These are phyloP conservation scores for Sakesphorus luctuosus DNA, from an alignment of 2,113 vertebrate species.

Conservation along the genomic window DNA sequence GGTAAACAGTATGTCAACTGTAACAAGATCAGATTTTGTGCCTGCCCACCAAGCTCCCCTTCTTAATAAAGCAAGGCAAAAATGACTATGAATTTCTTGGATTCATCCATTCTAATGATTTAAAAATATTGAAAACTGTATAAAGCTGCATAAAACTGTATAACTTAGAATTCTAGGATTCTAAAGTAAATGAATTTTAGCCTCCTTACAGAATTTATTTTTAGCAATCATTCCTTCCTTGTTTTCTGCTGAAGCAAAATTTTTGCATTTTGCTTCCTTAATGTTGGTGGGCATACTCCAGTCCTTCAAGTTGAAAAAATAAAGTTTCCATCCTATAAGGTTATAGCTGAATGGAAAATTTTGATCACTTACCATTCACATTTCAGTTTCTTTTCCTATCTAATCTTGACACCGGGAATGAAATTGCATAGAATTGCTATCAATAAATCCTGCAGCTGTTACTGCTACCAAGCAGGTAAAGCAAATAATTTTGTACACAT, in stretches of 20 bases:
- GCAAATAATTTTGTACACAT: neutral
- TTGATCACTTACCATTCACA: neutral
- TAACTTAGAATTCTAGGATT: too few relatives aligned
- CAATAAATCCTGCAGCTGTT: neutral
- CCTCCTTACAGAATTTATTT: neutral
- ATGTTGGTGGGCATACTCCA: neutral
- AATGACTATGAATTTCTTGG: fast-evolving
- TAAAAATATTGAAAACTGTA: neutral
- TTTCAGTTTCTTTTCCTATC: neutral
- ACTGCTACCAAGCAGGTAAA: neutral
- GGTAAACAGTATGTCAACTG: neutral
- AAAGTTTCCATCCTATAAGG: neutral
- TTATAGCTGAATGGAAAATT: neutral
- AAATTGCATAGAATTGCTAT: neutral
- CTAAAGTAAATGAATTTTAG: neutral
- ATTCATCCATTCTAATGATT: neutral
- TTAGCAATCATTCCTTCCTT: neutral
- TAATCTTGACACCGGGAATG: neutral
- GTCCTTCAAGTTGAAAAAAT: neutral
- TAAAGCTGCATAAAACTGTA: neutral
- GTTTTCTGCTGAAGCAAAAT: neutral
- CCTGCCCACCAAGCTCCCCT: neutral
- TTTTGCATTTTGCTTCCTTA: neutral
- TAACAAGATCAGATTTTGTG: fast-evolving
- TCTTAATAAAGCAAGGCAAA: neutral